Base-by-base conservation (phyloP, 2,888 invertebrate genomes). In the Myopa testacea region DNA sequence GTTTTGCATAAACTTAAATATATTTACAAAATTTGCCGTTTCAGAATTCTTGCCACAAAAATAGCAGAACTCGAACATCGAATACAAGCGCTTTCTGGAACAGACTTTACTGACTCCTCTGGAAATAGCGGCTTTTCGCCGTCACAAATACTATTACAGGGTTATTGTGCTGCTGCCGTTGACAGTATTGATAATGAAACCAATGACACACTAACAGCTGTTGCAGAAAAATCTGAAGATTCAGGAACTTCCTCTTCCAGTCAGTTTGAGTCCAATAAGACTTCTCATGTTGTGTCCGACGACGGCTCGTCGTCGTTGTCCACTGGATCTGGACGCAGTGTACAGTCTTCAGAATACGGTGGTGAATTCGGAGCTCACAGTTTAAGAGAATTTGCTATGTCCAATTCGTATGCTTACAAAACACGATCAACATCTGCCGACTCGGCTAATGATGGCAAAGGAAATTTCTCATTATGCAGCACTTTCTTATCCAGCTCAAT, bases 61-160 rank as follows among this genome's bases (percentile, higher is more conserved):
- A 94, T 96, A 83, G 92, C 93, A n/a, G 95, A 96, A 88, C 89
- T 96, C 69, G 96, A 96, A 84, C 93, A 93, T 85, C 92, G 94
- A 70, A 90, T 95, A 82, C 94, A 95, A 85, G 90, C 90, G 80
- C 90, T 92, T 84, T 91, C 92, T 76, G 92, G 91, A 78, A 81
- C 83, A 5, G 85, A 83, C 45, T 82, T 83, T 0, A 81, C 82
- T 4, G 78, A 75, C 73, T 81, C 19, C 26, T 81, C 82, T 10
- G 82, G 84, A 4, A 82, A 83, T 60, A 83, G 84, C 4, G 81
- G 80, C 14, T 88, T 89, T 78, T 89, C 89, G 4, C 89, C 89
- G 19, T 93, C 94, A 0, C 92, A 92, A 87, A 91, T 93, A 85
- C 89, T 94, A n/a, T 88, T 94, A 12, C 92, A 93, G 81, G 91